Base-by-base conservation (phyloP, 1,140 invertebrate species). In the Medauroidea extradentata region DNA sequence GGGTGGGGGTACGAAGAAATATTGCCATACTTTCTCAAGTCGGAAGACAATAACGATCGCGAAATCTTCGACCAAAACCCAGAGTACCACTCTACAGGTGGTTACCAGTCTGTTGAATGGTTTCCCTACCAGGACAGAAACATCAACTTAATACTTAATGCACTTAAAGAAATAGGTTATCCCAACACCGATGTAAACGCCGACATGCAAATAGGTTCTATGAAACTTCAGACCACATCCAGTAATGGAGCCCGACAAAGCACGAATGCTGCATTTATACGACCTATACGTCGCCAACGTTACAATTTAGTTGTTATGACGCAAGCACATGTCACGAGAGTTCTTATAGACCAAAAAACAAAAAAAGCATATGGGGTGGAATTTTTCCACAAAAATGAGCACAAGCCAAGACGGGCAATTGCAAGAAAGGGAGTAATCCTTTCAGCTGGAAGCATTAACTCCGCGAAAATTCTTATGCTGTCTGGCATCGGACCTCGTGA, bases 261-360 rank as follows among this genome's bases (percentile, higher is more conserved):
- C 16, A 57, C 56, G 1, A 57, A 57, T 18, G 34, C 25, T 14
- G 56, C 56, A 1, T 57, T 57, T 19, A 57, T 57, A 18, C 46
- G 56, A 9, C 56, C 56, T 9, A 41, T 57, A 18, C 73, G 87
- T 27, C 66, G 81, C 18, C 81, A 84, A 59, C 73, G 91, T 27
- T 69, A 71, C 1, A 96, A 95, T 73, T 73, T 95, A 21, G 77
- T 79, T 48, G 79, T 93, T 1, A 71, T 84, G 24, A 88, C 83
- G 0, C 79, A 87, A 55, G 81, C 89, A 0, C 81, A 86, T 48
- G 89, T 85, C 0, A 88, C 81, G 0, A 83, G 83, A 67, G 69
- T 94, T 2, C 68, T 92, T 1, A 88, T 94, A 64, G 85, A 94
- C 73, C 76, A 75, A 0, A 59, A 74, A 9, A 83, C 80, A 1